Evolutionary conservation across 2,113 vertebrate species (phyloP).

Genomic region (Lasiurus cinereus): DNA sequence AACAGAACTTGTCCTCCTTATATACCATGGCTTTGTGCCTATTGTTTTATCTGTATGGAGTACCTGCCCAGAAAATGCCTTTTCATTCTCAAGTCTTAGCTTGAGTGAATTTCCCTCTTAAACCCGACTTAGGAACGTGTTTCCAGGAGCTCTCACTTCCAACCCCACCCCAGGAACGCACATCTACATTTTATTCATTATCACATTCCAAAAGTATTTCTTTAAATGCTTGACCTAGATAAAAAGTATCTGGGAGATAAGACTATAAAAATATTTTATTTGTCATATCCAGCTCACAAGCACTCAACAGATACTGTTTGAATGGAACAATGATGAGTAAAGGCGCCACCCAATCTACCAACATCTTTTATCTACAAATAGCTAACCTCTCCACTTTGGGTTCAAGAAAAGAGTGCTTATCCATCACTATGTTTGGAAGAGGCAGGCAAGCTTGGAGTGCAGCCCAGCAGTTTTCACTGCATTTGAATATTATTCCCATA

Average conservation of each 20-base stretch:
- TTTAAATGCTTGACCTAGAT: conserved; percentile 31
- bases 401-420: neutral
- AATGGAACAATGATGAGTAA: neutral
- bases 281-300: neutral
- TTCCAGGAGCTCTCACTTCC: neutral
- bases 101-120: neutral
- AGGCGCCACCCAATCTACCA: neutral
- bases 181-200: neutral
- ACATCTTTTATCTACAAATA: neutral
- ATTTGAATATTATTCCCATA: neutral
- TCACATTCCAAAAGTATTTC: conserved; percentile 1
- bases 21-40: neutral
- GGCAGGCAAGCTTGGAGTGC: neutral
- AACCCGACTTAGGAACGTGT: neutral
- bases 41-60: neutral
- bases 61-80: neutral
- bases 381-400: neutral
- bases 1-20: neutral
- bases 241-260: neutral
- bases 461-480: neutral
- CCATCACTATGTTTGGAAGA: neutral
- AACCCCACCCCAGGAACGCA: neutral
- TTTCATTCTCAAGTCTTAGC: neutral
- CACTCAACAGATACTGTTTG: neutral
- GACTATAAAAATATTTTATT: neutral